Evolutionary conservation across 2,888 invertebrate genomes (phyloP).

Genomic region (Acrocera orbiculus): DNA sequence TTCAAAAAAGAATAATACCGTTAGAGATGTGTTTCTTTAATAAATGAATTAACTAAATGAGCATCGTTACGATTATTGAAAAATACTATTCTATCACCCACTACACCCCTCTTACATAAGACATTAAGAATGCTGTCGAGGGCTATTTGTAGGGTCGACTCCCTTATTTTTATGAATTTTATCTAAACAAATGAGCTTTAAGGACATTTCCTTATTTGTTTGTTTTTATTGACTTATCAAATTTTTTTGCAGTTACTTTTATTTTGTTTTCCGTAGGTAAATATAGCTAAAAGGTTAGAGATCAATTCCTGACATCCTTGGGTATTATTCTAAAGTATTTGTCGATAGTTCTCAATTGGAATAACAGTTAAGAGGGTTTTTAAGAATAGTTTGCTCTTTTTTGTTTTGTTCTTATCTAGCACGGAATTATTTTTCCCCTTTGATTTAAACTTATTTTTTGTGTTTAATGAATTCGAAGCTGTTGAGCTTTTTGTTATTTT

Average conservation of each 20-base stretch:
- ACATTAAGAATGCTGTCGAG: slow-evolving; percentile 6
- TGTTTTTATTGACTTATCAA: slow-evolving; percentile 8
- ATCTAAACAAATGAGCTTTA: slow-evolving; percentile 5
- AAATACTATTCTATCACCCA: slow-evolving; percentile 4
- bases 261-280: slow-evolving; percentile 5
- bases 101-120: slow-evolving; percentile 2
- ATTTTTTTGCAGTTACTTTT: slow-evolving; percentile 5
- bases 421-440: too few species aligned
- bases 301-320: slow-evolving; percentile 3
- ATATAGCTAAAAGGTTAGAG: slow-evolving; percentile 1
- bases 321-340: too few species aligned
- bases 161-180: background rate
- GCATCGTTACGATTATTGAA: slow-evolving; percentile 5
- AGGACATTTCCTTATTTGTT: slow-evolving; percentile 6
- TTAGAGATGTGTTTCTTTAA: slow-evolving; percentile 2
- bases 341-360: too few species aligned
- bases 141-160: slow-evolving; percentile 3
- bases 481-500: too few species aligned
- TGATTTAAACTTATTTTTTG: too few species aligned
- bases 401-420: too few species aligned
- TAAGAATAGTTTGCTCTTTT: too few species aligned
- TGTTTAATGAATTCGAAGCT: too few species aligned
- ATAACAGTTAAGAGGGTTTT: too few species aligned
- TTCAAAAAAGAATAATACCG: slow-evolving; percentile 3
- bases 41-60: slow-evolving; percentile 5